Evolutionary conservation across 2,797 vertebrate genomes (phyloP), one percentile per base, ranked within the genome.

Genomic region (Odontamblyopus rebecca): DNA sequence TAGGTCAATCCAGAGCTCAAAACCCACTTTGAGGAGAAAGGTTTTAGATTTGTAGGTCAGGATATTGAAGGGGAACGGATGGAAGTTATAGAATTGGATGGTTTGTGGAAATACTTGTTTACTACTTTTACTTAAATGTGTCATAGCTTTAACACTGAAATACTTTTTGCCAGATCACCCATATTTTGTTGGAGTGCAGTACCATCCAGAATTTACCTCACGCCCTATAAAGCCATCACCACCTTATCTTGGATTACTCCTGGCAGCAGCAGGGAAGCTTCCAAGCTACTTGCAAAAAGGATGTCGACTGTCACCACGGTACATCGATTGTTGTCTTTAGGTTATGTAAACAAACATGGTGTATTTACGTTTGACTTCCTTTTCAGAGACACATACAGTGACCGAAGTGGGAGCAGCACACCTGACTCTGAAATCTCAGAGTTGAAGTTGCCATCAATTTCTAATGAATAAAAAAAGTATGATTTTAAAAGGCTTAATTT

Each of bases 121-220:
- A 9, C 2, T 44, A 27, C 6, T 11, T 13, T 32, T 4, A 27
- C 15, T 30, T 18, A 13, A 61, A 5, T 35, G 0, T 2, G 13
- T 29, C 16, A 35, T 16, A 61, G 6, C 23, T 48, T 7, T 4
- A 65, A 2, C 11, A 26, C 9, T 26, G 11, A 65, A 27, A 8
- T 6, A 0, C 15, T 30, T 8, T 50, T 51, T 9, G 1, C 13
- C 35, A 99, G 97, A 98, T 65, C 97, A 98, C 35, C 94, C 95
- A 0, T 99, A 98, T 80, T 99, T 98, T 0, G 94, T 98, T 1
- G 97, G 97, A 0, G 97, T 99, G 26, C 97, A 99, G 91, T 98
- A 96, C 73, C 97, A 98, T 74, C 97, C 97, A 0, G 97, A 99
- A 82, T 99, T 99, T 88, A 96, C 97, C 54, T 99, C 97, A 4